Base-by-base conservation (phyloP, 2,888 invertebrate genomes). In the Amblyjoppa fuscipennis region DNA sequence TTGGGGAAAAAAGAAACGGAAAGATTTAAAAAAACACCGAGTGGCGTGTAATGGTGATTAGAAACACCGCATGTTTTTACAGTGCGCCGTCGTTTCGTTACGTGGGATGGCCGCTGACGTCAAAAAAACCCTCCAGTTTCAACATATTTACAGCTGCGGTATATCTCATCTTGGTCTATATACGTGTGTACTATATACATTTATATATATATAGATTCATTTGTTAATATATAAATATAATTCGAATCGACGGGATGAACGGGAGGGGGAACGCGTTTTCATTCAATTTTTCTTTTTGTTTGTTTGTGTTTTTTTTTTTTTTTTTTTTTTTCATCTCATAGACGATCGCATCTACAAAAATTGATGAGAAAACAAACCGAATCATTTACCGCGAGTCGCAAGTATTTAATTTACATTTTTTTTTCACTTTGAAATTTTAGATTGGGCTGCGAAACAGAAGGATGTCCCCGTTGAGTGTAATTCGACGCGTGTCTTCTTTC, bases 111-210 rank as follows among this genome's bases (percentile, higher is more conserved):
- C 79, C 78, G 75, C 81, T 88, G 85, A 87, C 87, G 86, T 86
- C 86, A 87, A 86, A 86, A 53, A 86, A 86, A 84, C 87, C 75
- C 83, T 86, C 84, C 83, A 64, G 85, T 81, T 82, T 74, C 81
- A 86, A 76, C 85, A 73, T 88, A 88, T 87, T 85, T 88, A 88
- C 87, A 88, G 80, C 77, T 83, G 82, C 71, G 56, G 73, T 81
- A 78, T 87, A 87, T 83, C 83, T 83, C 85, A 82, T 87, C 64
- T 83, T 81, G 81, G 74, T 85, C 87, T 87, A 84, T 80, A 84
- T 88, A 77, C 83, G 83, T 83, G 74, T 86, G 69, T 79, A 81
- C 78, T 87, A 87, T 88, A 80, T 82, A 85, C 81, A 85, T 70
- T 82, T 79, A 70, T 79, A 66, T 53, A 34, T 84, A 75, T 71